phyloP scores from a whole-genome alignment of 2,113 vertebrate genomes.

The Cyprinodon tularosa region DNA sequence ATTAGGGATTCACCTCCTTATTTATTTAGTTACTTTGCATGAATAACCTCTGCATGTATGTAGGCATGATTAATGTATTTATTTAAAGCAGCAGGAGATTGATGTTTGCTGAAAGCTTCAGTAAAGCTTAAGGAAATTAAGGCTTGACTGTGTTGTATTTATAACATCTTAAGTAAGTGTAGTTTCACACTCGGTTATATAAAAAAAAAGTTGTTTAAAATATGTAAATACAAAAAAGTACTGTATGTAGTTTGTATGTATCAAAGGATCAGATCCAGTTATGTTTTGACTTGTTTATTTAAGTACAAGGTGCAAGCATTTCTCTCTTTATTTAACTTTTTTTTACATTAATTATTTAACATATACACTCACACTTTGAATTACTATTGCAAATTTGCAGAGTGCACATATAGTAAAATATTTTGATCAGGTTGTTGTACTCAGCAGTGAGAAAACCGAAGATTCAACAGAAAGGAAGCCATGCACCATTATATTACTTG shows the following conservation, averaged over 20 bases:
- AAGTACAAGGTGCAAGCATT: constrained; percentile 24
- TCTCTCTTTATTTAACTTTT: constrained; percentile 13
- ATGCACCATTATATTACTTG: constrained; percentile 4
- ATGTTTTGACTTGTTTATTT: constrained; percentile 21
- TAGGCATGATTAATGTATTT: constrained; percentile 9
- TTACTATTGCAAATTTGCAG: constrained; percentile 54
- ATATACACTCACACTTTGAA: constrained; percentile 39
- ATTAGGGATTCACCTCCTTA: constrained; percentile 5
- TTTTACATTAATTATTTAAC: constrained; percentile 25
- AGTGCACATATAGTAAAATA: constrained; percentile 19
- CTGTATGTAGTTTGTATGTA: no score
- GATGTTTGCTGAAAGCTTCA: constrained; percentile 15
- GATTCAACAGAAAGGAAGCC: constrained; percentile 11
- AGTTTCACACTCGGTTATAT: neutral
- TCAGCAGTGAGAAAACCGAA: neutral
- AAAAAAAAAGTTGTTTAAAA: neutral
- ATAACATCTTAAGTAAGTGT: neutral
- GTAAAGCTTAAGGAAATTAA: constrained; percentile 14
- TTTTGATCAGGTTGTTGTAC: constrained; percentile 5
- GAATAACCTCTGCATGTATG: neutral
- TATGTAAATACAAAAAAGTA: neutral
- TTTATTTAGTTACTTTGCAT: neutral
- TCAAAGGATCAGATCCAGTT: neutral
- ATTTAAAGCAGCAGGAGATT: constrained; percentile 33
- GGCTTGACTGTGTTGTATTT: constrained; percentile 16